Base-by-base conservation (phyloP, 1,140 invertebrate species). In the Lithobius niger region DNA sequence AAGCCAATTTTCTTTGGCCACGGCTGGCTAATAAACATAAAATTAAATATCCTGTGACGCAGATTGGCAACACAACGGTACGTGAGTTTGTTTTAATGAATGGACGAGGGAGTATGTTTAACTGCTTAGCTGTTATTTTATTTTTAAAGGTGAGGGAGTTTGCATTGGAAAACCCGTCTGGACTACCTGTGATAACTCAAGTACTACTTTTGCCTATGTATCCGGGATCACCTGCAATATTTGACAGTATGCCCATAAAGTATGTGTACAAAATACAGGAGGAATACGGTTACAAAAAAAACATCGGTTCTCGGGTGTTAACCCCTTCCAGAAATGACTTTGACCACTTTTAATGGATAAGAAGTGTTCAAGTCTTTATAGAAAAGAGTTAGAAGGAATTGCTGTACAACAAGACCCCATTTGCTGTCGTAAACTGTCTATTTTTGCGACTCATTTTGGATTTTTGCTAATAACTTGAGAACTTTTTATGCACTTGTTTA, bases 1-100 rank as follows among this genome's bases (percentile, higher is more conserved):
- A 79, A 62, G 79, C 84, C 31, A 78, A 80, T 63, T 77, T 85
- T 57, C 76, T 76, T 31, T 90, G 87, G 87, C 87, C 87, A 4
- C 66, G 74, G 28, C 59, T 82, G 2, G 63, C 75, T 19, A 68
- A 71, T 28, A 69, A 70, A 54, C 67, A 67, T 50, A 64, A 74
- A 36, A 66, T 88, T 54, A 72, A 74, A 54, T 89, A 89, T 74
- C 86, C 87, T 10, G 67, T 89, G 26, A 89, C 86, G 3, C 85
- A 89, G 71, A 78, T 90, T 57, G 83, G 83, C 47, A 88, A 88
- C 67, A 76, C 75, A 28, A 80, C 83, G n/a, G 78, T 81, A 43
- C 22, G n/a, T 44, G n/a, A 36, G n/a, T 10, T 10, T 36, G 31
- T 36, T 36, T 36, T 10, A 36, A 36, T 10, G 10, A 10, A 10